phyloP scores from a whole-genome alignment of 2,113 vertebrate genomes.

The Xenopus borealis region DNA sequence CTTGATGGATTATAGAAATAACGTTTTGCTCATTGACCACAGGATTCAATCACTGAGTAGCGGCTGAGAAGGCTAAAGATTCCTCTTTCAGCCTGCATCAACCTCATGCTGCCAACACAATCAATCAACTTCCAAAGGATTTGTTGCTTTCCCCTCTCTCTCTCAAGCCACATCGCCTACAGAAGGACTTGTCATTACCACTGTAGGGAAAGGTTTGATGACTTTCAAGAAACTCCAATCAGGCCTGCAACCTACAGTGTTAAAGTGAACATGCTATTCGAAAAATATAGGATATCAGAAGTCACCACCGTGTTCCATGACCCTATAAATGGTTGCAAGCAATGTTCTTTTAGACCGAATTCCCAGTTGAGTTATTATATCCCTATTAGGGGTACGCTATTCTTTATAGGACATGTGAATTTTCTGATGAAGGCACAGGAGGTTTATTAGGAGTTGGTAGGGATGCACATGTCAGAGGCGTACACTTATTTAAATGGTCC shows the following conservation, averaged over 20 bases:
- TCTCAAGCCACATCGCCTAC: too few species aligned
- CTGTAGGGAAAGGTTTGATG: neutral
- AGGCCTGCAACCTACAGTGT: neutral
- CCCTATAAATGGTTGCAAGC: neutral
- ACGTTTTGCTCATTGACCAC: slow-evolving; percentile 3
- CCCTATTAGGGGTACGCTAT: too few species aligned
- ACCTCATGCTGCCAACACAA: slow-evolving; percentile 13
- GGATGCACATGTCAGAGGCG: too few species aligned
- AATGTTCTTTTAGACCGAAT: too few species aligned
- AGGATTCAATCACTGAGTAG: slow-evolving; percentile 3
- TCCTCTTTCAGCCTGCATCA: neutral
- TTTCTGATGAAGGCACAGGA: too few species aligned
- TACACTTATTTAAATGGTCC: too few species aligned
- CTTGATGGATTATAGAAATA: slow-evolving; percentile 10
- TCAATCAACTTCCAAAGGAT: slow-evolving; percentile 14
- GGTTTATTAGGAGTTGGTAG: too few species aligned
- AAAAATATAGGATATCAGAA: neutral
- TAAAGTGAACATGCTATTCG: neutral
- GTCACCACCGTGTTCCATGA: neutral
- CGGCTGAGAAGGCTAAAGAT: neutral
- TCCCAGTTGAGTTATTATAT: too few species aligned
- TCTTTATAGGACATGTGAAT: too few species aligned
- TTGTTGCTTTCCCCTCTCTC: neutral
- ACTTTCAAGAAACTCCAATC: neutral
- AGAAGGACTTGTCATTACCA: neutral